A percentile compares a stretch with the other conserved stretches of the same genome.
Evolutionary conservation across 2,113 vertebrate species (phyloP).

Genomic region (Lagopus leucura): DNA sequence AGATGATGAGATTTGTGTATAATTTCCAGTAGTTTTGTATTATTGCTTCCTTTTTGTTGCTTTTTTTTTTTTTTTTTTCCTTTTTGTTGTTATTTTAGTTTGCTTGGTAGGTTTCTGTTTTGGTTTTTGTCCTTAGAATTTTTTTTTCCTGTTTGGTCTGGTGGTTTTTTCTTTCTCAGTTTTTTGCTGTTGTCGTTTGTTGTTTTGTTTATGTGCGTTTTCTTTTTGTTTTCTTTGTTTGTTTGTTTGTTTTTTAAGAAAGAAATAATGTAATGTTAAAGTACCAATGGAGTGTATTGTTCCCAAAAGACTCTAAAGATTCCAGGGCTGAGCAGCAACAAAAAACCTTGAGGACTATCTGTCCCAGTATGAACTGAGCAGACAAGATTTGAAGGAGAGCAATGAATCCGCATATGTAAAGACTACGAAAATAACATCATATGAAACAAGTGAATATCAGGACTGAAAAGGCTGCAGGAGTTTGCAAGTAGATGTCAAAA

Average conservation of each 20-base stretch:
- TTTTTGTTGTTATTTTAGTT: not conserved
- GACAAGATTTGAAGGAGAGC: conserved; percentile 50
- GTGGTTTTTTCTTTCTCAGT: not conserved
- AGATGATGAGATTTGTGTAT: not conserved
- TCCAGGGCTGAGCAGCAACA: not conserved
- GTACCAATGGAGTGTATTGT: not conserved
- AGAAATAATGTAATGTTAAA: not conserved
- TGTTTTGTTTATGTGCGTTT: not conserved
- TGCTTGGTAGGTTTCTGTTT: not conserved
- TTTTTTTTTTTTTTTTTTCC: not conserved
- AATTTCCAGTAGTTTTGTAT: not conserved
- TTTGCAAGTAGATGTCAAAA: conserved; percentile 80
- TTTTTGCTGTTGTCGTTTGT: not conserved
- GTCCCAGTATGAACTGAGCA: conserved; percentile 20
- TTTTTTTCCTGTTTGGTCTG: not conserved
- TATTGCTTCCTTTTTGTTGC: not conserved
- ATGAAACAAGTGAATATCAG: conserved; percentile 74
- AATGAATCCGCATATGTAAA: conserved; percentile 69
- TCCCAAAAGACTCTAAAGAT: not conserved
- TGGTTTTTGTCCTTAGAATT: too few relatives aligned
- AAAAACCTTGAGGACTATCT: conserved; percentile 33
- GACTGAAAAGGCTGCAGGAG: conserved; percentile 77
- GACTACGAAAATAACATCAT: conserved; percentile 67
- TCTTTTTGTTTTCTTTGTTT: not conserved
- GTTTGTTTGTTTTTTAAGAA: not conserved